Conservation (phyloP, 2,888 invertebrate species). For the Drosophila siamana region DNA sequence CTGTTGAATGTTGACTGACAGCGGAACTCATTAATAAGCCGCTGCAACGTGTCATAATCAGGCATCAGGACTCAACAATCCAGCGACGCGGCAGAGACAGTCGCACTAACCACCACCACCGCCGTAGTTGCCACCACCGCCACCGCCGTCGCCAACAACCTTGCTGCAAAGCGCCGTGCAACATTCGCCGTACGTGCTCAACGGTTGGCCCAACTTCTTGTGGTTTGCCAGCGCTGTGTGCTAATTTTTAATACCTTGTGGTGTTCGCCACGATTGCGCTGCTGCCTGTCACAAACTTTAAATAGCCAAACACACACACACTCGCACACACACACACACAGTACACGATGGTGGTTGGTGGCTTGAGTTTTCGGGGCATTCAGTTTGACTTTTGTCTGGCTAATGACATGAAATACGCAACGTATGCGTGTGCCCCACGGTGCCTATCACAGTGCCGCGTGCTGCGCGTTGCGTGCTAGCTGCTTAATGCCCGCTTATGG, state of each 20-base stretch:
- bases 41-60: constrained; percentile 48
- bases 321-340: constrained; percentile 6
- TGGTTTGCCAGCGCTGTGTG: constrained; percentile 44
- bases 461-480: constrained; percentile 2
- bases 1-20: constrained; percentile 32
- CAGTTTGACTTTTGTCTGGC: constrained; percentile 35
- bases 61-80: constrained; percentile 17
- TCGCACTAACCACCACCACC: constrained; percentile 15
- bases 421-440: constrained; percentile 14
- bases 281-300: constrained; percentile 39
- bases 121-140: too few species aligned
- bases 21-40: constrained; percentile 42
- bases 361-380: neutral
- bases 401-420: constrained; percentile 39
- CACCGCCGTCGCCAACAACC: neutral
- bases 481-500: constrained; percentile 24
- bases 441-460: neutral
- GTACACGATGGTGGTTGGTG: constrained; percentile 8
- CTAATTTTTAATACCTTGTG: constrained; percentile 62
- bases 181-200: constrained; percentile 3
- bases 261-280: constrained; percentile 36
- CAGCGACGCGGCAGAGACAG: neutral
- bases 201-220: constrained; percentile 40
- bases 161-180: neutral
- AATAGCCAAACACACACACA: constrained; percentile 11